Base-by-base conservation (phyloP, 2,888 invertebrate genomes). In the Cyrtodaria siliqua region DNA sequence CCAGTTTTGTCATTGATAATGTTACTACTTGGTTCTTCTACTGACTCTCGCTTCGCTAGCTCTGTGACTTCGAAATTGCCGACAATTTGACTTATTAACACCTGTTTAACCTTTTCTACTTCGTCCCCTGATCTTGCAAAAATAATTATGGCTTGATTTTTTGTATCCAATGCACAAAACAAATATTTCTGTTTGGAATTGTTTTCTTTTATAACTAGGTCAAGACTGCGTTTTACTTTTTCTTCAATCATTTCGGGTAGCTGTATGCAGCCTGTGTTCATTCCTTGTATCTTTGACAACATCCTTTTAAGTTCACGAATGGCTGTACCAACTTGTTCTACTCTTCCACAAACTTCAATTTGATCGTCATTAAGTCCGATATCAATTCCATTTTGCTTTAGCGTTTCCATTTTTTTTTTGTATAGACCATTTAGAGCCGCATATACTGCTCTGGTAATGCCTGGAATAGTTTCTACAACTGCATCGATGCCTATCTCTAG, bases 71-170 rank as follows among this genome's bases (percentile, higher is more conserved):
- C n/a, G 12, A 33, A 33, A 33, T 8, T 4, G 4, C 33, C 33
- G n/a, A n/a, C n/a, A n/a, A n/a, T n/a, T n/a, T n/a, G n/a, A 42
- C 8, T 42, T 16, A 24, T 33, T 44, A 4, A 59, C 44, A 59
- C 27, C 59, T 44, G 42, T 49, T 18, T 27, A 12, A 29, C 20
- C 26, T 18, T 44, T 47, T 47, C 60, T 47, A 60, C 29, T 47
- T 2, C 33, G 4, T 33, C 33, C 4, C 4, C 33, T 8, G 33
- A 33, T 33, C 33, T 4, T 33, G 33, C 33, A 33, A 33, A 33
- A 8, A 33, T 33, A 12, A 33, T 33, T 4, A 33, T 33, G 33
- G 12, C 4, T 12, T 33, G 33, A 47, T 47, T 4, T 4, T 47
- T 6, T 6, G 6, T 47, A 6, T 18, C n/a, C 47, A 55, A 55